phyloP scores from a whole-genome alignment of 2,888 invertebrate species.

The Lymantria monacha region DNA sequence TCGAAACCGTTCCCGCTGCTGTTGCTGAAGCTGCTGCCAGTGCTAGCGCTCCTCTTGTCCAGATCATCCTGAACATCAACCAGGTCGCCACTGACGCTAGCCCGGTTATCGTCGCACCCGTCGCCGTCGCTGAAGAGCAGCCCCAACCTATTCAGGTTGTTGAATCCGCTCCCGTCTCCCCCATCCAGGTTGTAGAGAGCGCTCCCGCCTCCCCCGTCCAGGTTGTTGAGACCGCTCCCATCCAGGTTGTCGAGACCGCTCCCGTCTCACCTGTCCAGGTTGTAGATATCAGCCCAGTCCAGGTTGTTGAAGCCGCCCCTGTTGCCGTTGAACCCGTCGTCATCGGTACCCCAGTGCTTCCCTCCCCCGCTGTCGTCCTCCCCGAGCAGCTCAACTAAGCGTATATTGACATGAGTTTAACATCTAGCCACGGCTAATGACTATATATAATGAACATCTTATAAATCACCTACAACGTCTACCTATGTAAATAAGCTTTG shows the following conservation, averaged over 20 bases:
- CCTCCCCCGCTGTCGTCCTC: conserved; percentile 41
- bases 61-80: conserved; percentile 47
- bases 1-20: conserved; percentile 16
- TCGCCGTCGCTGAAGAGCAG: background rate
- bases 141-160: conserved; percentile 4
- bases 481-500: conserved; percentile 4
- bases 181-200: too few species aligned
- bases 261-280: conserved; percentile 35
- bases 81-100: conserved; percentile 6
- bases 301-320: conserved; percentile 21
- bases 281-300: conserved; percentile 25
- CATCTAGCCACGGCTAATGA: background rate
- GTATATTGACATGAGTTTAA: background rate
- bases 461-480: background rate
- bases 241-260: conserved; percentile 23
- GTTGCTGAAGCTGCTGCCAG: conserved; percentile 4
- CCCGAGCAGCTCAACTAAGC: conserved; percentile 48
- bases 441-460: background rate
- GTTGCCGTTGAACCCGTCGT: conserved; percentile 33
- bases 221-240: background rate
- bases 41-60: conserved; percentile 35
- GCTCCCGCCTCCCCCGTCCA: conserved; percentile 8
- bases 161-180: conserved; percentile 9
- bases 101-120: conserved; percentile 14
- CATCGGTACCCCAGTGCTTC: conserved; percentile 39